Evolutionary conservation across 2,113 vertebrate genomes (phyloP).

Genomic region (Zonotrichia leucophrys): DNA sequence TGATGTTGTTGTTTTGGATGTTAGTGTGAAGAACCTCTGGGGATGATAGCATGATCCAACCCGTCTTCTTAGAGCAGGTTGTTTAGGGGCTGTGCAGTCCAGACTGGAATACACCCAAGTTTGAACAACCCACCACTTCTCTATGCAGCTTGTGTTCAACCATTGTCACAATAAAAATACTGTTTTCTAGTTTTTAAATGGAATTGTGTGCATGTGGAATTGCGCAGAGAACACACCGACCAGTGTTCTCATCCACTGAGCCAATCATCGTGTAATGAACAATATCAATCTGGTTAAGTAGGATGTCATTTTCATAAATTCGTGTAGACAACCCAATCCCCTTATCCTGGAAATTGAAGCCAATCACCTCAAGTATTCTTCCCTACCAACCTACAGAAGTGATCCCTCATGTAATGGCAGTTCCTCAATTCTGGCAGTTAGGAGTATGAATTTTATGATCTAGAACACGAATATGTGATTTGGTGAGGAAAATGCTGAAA

Average conservation of each 20-base stretch:
- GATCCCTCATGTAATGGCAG: background rate
- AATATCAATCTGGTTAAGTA: background rate
- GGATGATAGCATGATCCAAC: background rate
- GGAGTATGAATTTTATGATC: background rate
- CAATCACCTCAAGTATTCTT: background rate
- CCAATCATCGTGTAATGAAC: background rate
- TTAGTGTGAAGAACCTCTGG: background rate
- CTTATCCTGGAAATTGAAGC: background rate
- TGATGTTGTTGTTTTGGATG: background rate
- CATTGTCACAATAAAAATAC: background rate
- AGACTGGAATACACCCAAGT: background rate
- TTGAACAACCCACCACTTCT: background rate
- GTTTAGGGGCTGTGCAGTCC: background rate
- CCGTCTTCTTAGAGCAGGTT: background rate
- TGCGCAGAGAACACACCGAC: too few relatives aligned
- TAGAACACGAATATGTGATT: background rate
- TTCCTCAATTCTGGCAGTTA: background rate
- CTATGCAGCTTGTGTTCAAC: background rate
- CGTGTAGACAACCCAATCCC: too few relatives aligned
- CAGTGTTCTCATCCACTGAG: background rate
- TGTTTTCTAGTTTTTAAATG: background rate
- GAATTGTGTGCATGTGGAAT: background rate
- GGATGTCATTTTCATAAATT: background rate
- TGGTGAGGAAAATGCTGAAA: background rate
- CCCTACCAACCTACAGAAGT: background rate